These are phyloP conservation scores for Alsophila aescularia DNA, from an alignment of 2,888 invertebrate species.

Conservation along the genomic window DNA sequence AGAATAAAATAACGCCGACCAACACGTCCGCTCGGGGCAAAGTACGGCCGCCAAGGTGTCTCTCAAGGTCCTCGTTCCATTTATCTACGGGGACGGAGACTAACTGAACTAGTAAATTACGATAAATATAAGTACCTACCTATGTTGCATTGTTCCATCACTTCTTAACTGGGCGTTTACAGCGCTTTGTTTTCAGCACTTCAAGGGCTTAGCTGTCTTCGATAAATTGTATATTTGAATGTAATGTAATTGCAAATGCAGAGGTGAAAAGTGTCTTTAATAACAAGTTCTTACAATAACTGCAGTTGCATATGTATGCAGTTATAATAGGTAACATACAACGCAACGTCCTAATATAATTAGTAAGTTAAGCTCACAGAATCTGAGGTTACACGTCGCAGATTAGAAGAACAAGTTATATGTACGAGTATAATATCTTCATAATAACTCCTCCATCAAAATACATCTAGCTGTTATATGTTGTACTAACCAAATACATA, in stretches of 20 bases:
- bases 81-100: conserved; percentile 13
- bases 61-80: conserved; percentile 37
- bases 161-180: conserved; percentile 10
- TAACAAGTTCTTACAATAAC: not conserved
- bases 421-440: no score
- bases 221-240: not conserved
- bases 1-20: conserved; percentile 6
- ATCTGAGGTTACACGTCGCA: no score
- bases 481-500: no score
- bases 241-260: no score
- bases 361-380: no score
- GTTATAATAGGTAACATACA: no score
- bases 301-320: no score
- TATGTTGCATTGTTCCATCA: not conserved
- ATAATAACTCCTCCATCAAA: no score
- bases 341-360: no score
- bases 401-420: no score
- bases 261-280: not conserved
- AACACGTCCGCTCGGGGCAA: conserved; percentile 29
- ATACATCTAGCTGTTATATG: no score
- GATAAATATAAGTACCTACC: not conserved
- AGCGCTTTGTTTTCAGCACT: not conserved
- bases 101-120: conserved; percentile 16
- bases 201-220: not conserved
- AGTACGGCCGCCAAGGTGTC: conserved; percentile 41